phyloP scores from a whole-genome alignment of 2,113 vertebrate genomes.

The Xenopus tropicalis region DNA sequence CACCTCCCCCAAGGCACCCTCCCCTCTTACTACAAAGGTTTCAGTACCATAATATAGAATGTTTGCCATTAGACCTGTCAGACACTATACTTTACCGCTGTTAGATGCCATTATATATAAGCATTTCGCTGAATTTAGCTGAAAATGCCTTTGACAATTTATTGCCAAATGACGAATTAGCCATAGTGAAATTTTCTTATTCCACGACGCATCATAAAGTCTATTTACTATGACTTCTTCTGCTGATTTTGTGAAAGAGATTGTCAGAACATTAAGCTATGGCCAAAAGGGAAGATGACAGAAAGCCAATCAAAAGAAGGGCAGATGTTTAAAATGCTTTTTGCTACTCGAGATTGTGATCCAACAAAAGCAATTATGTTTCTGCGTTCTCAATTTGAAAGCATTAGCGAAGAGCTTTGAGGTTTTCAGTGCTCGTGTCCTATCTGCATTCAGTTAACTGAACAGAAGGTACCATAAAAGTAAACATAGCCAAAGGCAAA shows the following conservation, averaged over 20 bases:
- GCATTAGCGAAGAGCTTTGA: constrained; percentile 46
- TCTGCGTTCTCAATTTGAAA: constrained; percentile 46
- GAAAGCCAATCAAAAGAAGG: constrained; percentile 45
- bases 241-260: constrained; percentile 42
- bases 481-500: constrained; percentile 45
- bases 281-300: constrained; percentile 46
- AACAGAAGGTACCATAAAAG: constrained; percentile 45
- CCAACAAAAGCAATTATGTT: constrained; percentile 47
- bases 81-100: no score
- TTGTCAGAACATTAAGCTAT: constrained; percentile 40
- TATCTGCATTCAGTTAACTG: constrained; percentile 46
- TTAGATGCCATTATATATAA: no score
- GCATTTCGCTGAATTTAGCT: no score
- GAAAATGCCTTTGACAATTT: no score
- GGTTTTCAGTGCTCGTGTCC: constrained; percentile 43
- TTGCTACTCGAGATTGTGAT: constrained; percentile 42
- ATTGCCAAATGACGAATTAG: no score
- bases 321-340: constrained; percentile 45
- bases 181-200: constrained; percentile 9
- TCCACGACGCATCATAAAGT: constrained; percentile 15
- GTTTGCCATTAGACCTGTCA: no score
- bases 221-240: constrained; percentile 43
- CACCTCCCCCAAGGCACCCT: no score
- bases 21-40: no score
- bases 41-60: no score